Evolutionary conservation across 2,113 vertebrate species (phyloP).

Genomic region (Platysteira castanea): DNA sequence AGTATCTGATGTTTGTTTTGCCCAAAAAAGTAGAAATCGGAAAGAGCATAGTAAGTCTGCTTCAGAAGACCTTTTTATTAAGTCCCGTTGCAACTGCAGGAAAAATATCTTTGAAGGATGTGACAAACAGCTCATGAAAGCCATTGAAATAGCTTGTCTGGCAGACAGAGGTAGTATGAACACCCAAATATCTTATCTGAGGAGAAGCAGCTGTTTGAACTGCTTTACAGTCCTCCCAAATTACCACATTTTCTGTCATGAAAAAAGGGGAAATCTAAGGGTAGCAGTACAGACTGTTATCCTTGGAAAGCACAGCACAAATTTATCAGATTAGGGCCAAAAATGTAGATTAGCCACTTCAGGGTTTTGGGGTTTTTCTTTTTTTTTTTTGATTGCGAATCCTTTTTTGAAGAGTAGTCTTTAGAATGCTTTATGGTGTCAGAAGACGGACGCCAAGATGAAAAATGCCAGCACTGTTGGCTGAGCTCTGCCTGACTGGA

Average conservation of each 20-base stretch:
- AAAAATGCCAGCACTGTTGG: not conserved
- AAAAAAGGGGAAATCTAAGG: not conserved
- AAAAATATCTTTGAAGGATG: not conserved
- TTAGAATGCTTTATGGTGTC: not conserved
- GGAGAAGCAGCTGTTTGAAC: conserved; percentile 42
- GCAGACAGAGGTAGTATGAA: not conserved
- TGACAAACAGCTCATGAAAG: conserved; percentile 9
- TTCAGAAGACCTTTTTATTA: not conserved
- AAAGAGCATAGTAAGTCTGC: not conserved
- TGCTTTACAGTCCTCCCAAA: not conserved
- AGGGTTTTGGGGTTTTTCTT: not conserved
- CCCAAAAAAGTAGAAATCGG: conserved; percentile 6
- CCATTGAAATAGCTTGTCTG: not conserved
- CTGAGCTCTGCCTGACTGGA: not conserved
- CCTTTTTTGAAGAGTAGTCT: not conserved
- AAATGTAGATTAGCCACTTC: not conserved
- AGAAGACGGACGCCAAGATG: not conserved
- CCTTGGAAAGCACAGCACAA: not conserved
- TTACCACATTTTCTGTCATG: not conserved
- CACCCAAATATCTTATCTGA: conserved; percentile 51
- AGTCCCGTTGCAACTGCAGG: not conserved
- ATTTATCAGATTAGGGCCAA: not conserved
- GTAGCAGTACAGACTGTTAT: not conserved
- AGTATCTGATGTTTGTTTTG: not conserved
- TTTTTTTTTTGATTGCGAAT: not conserved